phyloP scores from a whole-genome alignment of 2,888 invertebrate species.

The Branchipolynoe longqiensis region DNA sequence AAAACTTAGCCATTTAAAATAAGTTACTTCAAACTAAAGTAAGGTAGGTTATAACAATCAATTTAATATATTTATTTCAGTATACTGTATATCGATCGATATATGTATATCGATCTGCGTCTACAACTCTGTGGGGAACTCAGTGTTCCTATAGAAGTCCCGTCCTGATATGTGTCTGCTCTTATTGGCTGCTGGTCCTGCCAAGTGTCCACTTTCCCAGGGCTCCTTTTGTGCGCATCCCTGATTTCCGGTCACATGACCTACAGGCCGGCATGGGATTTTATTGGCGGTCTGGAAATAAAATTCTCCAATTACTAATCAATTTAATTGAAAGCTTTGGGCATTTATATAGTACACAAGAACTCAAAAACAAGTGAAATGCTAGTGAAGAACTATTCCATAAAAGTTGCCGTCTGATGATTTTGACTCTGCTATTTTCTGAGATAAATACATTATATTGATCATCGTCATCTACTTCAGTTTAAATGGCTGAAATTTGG shows the following conservation, averaged over 20 bases:
- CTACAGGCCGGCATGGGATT: neutral
- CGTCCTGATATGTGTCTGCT: constrained; percentile 15
- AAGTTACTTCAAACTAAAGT: no score
- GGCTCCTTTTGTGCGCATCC: neutral
- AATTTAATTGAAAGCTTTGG: neutral
- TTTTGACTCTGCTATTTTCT: neutral
- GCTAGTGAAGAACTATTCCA: neutral
- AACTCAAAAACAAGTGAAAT: neutral
- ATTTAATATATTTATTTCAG: no score
- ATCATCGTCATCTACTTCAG: no score
- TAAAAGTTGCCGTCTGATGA: neutral
- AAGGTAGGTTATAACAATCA: no score
- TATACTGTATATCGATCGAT: no score
- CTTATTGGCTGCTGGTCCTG: neutral
- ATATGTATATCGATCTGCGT: no score
- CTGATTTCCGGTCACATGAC: constrained; percentile 1
- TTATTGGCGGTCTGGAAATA: neutral
- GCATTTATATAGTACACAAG: neutral
- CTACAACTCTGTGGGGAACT: constrained; percentile 40
- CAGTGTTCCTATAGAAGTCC: constrained; percentile 28
- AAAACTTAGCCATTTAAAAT: no score
- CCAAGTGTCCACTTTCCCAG: constrained; percentile 9
- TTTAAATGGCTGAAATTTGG: no score
- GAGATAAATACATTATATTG: neutral
- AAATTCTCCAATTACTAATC: neutral